A percentile compares a stretch with the other conserved stretches of the same genome.
Evolutionary conservation across 1,140 invertebrate genomes (phyloP).

Genomic region (Calliopsis andreniformis): DNA sequence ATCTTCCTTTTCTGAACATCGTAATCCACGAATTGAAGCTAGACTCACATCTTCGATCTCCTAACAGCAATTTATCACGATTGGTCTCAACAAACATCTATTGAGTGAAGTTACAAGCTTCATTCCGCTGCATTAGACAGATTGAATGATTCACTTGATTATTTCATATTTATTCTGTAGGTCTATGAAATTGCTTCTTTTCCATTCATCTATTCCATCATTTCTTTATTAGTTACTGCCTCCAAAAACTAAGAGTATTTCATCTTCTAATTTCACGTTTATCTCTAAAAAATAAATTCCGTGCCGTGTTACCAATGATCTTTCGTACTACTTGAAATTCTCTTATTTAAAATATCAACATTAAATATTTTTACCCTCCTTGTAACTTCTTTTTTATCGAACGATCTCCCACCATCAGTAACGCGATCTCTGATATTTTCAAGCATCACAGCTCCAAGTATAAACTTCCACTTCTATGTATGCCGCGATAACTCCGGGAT

Average conservation of each 20-base stretch:
- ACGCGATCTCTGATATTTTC: constrained; percentile 26
- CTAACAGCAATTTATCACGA: constrained; percentile 10
- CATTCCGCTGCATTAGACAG: constrained; percentile 9
- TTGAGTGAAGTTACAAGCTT: constrained; percentile 16
- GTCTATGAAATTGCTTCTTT: not conserved
- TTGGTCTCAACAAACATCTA: constrained; percentile 28
- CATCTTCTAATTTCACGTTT: too few species aligned
- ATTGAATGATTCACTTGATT: constrained; percentile 14
- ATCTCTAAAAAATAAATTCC: too few species aligned
- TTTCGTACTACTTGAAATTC: too few species aligned
- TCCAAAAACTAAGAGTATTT: too few species aligned
- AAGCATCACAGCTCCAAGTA: not conserved
- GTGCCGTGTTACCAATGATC: too few species aligned
- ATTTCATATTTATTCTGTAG: not conserved
- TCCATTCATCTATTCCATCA: too few species aligned
- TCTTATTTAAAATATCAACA: constrained; percentile 6
- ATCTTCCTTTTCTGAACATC: constrained; percentile 11
- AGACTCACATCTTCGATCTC: constrained; percentile 17
- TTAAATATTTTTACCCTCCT: not conserved
- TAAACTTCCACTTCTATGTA: not conserved
- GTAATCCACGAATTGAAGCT: constrained; percentile 16
- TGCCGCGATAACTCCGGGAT: not conserved
- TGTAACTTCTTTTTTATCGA: constrained; percentile 1
- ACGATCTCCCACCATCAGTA: too few species aligned
- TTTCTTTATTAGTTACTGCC: too few species aligned